Base-by-base conservation (phyloP, 2,888 invertebrate species). In the Camptogramma bilineatum region DNA sequence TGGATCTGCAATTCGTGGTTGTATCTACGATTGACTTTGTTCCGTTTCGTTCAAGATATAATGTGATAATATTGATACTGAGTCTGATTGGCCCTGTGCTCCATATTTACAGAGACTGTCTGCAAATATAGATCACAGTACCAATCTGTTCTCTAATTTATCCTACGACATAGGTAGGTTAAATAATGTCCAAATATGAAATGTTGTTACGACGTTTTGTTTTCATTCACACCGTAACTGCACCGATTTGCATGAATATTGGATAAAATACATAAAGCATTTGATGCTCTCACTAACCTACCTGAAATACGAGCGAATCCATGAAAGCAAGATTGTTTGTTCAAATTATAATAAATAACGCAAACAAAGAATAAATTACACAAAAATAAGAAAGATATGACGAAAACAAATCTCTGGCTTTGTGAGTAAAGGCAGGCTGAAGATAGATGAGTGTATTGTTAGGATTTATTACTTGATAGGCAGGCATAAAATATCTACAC, bases 281-380 rank as follows among this genome's bases (percentile, higher is more conserved):
- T 39, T 39, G 34, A 13, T 13, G 34, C 34, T 4, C 13, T 39
- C 13, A 13, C 34, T 24, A 28, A 28, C 28, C 28, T 13, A 1
- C 13, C 34, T 13, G 3, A 13, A 13, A 39, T 13, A 39, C 13
- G 34, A 13, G 34, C 9, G 13, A 39, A 39, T 13, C 34, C 2
- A 10, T 10, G 10, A 34, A 34, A 34, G 10, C 13, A 39, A 39
- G 34, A 13, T 39, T 28, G 2, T 39, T 39, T 13, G 10, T 39
- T 9, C 46, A 47, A 47, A 18, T 10, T 47, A 47, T 47, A 47
- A 47, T 47, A 47, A 47, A 17, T 39, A 39, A 13, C 34, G 46
- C 8, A 47, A 47, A 47, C 46, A 47, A 47, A 47, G 46, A 47
- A 47, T 47, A 47, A 47, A 47, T 47, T 47, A 47, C 46, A 17